Evolutionary conservation across 1,140 invertebrate species (phyloP), one percentile per base, ranked within the genome.

Genomic region (Maniola jurtina): DNA sequence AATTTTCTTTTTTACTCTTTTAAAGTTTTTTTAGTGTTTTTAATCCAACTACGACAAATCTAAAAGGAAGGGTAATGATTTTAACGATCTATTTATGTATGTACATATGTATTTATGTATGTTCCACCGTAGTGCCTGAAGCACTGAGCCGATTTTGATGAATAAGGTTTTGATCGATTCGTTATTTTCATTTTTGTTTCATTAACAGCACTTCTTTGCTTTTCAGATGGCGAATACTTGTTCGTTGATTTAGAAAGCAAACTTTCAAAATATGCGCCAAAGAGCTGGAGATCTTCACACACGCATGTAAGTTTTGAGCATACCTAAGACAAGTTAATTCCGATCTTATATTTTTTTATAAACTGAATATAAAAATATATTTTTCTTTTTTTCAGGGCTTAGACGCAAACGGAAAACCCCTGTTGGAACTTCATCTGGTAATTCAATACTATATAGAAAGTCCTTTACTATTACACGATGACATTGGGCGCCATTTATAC

Each of bases 401-500:
- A 87, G 97, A 98, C 91, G 96, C 95, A 84, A 96, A 95, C 91
- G 97, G 97, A 70, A 94, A 95, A 79, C 97, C 97, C 52, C 93
- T 98, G 33, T 93, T 98, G 76, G 96, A 96, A 77, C 94, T 99
- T 81, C 95, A 98, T 86, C 96, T 99, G 86, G 94, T 97, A 72
- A 96, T 99, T 73, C 96, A 98, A 87, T 99, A 97, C 91, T 98
- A 99, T 91, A 95, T 99, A 68, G 97, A 99, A 90, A 96, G 94
- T 79, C 95, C 96, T 55, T 92, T 95, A 69, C 92, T 97, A 59
- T 92, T 98, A 78, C 95, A 96, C 93, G 97, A 99, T 92, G 96
- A 97, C 78, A 94, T 96, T 64, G 97, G 97, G 8, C 92, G 96
- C 25, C 96, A 97, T 79, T 95, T 98, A 81, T 99, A 99, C 87